Evolutionary conservation across 1,140 invertebrate species (phyloP).

Genomic region (Zaprionus inermis): DNA sequence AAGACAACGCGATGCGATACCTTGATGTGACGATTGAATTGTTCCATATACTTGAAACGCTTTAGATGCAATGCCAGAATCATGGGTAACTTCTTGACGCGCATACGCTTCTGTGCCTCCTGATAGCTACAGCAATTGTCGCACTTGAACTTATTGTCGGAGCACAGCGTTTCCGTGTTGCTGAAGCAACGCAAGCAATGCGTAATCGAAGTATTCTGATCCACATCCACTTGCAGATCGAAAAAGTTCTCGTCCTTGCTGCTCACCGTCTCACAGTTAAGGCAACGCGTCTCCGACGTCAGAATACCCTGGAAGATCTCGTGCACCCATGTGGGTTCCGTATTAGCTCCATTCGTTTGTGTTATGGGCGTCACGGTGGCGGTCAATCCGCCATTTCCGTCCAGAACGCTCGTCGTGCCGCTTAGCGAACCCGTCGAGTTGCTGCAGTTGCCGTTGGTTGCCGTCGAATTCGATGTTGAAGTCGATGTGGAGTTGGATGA

Average conservation of each 20-base stretch:
- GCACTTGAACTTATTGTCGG: slow-evolving; percentile 99
- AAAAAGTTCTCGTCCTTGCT: slow-evolving; percentile 99
- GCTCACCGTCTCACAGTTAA: slow-evolving; percentile 99
- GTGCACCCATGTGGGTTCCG: slow-evolving; percentile 99
- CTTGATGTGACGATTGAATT: slow-evolving; percentile 99
- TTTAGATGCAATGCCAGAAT: slow-evolving; percentile 99
- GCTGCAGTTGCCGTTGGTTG: slow-evolving; percentile 85
- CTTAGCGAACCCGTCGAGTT: slow-evolving; percentile 76
- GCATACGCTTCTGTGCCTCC: slow-evolving; percentile 98
- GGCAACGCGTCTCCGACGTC: slow-evolving; percentile 99
- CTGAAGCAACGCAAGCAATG: slow-evolving; percentile 99
- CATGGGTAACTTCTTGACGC: slow-evolving; percentile 98
- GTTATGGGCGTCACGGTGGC: slow-evolving; percentile 64
- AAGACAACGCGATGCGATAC: slow-evolving; percentile 99
- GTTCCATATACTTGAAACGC: slow-evolving; percentile 99
- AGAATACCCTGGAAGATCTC: slow-evolving; percentile 99
- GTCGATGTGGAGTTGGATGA: slow-evolving; percentile 80
- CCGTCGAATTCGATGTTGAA: slow-evolving; percentile 68
- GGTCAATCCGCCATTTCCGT: slow-evolving; percentile 57
- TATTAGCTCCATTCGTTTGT: slow-evolving; percentile 84
- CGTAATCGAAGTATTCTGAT: slow-evolving; percentile 99
- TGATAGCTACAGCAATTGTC: slow-evolving; percentile 99
- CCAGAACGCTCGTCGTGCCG: slow-evolving; percentile 64
- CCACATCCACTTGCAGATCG: slow-evolving; percentile 99
- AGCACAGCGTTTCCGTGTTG: slow-evolving; percentile 99